Evolutionary conservation across 2,113 vertebrate genomes (phyloP), one percentile per base, ranked within the genome.

Genomic region (Pelvicachromis taeniatus): DNA sequence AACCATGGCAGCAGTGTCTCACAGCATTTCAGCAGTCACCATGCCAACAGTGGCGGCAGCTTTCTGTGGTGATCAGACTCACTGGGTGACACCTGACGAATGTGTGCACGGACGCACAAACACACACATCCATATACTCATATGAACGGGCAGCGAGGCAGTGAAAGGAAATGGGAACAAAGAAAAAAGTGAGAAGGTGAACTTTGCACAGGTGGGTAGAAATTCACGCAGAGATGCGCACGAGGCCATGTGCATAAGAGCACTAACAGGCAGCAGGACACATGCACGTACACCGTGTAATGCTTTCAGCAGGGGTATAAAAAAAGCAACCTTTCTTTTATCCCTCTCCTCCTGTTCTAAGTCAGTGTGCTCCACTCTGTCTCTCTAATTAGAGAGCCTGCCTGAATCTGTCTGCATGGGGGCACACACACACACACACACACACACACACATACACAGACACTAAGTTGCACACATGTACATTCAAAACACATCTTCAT

Each of bases 1-100:
- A 95, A 93, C 95, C 95, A 95, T 95, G 94, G 94, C 93, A 95
- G 93, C 94, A 91, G 90, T 91, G 93, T 93, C 92, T 93, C 93
- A 86, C 83, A 42, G 88, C 88, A 84, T 94, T 89, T 94, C 93
- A 93, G 88, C 94, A 81, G 95, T 96, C 90, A 61, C 94, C 94
- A 96, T 96, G 95, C 92, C 95, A 95, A 96, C 96, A 56, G 91
- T 31, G 85, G 93, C 83, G 50, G 92, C 92, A 91, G 93, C 91
- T 91, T 93, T 90, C 92, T 87, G 93, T 63, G 61, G 89, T 91
- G 91, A 95, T 86, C 90, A 93, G 81, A 90, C 89, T 88, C 58
- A 40, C 88, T 83, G 86, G 91, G 91, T 91, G 92, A 94, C 95
- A 95, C 94, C 95, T 95, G 95, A 95, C 88, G 79, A 91, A 89